A percentile compares a stretch with the other conserved stretches of the same genome.
Evolutionary conservation across 2,797 vertebrate species (phyloP).

Genomic region (Spinibarbus caldwelli): DNA sequence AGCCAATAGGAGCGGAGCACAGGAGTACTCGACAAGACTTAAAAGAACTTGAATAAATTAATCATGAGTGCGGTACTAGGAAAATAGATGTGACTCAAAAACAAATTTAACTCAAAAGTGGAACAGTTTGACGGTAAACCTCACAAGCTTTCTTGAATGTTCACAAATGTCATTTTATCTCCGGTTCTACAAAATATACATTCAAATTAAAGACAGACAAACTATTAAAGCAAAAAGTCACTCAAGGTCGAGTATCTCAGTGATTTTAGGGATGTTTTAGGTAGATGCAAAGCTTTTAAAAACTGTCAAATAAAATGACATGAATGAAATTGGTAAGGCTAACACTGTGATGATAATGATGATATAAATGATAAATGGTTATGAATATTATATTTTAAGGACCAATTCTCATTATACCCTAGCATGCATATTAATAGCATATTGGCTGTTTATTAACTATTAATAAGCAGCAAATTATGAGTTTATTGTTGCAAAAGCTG

Average conservation of each 20-base stretch:
- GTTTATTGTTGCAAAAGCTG: not conserved
- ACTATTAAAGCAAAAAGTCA: not conserved
- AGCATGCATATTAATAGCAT: not conserved
- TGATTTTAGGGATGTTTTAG: not conserved
- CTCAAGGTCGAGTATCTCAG: not conserved
- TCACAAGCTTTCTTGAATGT: not conserved
- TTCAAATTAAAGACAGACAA: not conserved
- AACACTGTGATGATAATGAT: not conserved
- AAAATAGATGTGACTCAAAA: constrained; percentile 3
- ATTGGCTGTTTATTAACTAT: not conserved
- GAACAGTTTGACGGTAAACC: not conserved
- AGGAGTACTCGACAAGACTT: constrained; percentile 45
- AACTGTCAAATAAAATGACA: not conserved
- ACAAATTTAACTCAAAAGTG: constrained; percentile 5
- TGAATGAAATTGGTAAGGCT: not conserved
- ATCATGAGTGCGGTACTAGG: constrained; percentile 46
- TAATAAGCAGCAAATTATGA: not conserved
- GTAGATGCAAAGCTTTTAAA: not conserved
- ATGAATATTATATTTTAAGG: not conserved
- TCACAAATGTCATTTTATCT: not conserved
- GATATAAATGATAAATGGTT: not conserved
- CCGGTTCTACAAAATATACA: not conserved
- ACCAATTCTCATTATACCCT: not conserved
- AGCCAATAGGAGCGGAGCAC: constrained; percentile 58
- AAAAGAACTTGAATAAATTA: constrained; percentile 51